These are phyloP conservation scores for Drosophila takahashii DNA, from an alignment of 1,140 invertebrate genomes.

Conservation along the genomic window DNA sequence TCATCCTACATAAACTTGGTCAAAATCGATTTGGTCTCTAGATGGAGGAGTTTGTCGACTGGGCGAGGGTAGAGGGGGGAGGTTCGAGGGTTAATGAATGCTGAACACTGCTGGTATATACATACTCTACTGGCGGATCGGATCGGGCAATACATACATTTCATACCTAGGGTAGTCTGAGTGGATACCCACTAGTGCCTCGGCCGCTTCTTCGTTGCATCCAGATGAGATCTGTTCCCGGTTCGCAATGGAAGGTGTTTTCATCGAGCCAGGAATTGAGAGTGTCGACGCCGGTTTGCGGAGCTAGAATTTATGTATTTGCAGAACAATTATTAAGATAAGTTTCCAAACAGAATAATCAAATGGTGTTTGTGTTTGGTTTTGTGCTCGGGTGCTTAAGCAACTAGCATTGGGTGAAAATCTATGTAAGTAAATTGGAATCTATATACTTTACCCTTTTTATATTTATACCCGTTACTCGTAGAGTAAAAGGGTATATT, in stretches of 20 bases:
- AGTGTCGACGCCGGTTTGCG: constrained; percentile 98
- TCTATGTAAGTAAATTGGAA: constrained; percentile 7
- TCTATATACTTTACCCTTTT: constrained; percentile 24
- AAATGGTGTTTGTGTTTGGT: not conserved
- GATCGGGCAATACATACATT: constrained; percentile 78
- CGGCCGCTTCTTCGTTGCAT: constrained; percentile 90
- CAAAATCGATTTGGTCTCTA: constrained; percentile 5
- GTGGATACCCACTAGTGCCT: constrained; percentile 93
- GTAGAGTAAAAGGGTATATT: too few species aligned
- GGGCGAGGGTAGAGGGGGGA: not conserved
- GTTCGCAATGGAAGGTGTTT: constrained; percentile 91
- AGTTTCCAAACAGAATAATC: not conserved
- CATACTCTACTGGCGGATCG: constrained; percentile 27
- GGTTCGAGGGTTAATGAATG: constrained; percentile 33
- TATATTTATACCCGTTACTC: too few species aligned
- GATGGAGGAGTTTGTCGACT: not conserved
- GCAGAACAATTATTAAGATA: not conserved
- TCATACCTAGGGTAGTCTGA: constrained; percentile 91
- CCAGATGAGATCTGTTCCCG: constrained; percentile 86
- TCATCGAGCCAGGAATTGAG: constrained; percentile 97
- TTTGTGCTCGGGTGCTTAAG: constrained; percentile 18
- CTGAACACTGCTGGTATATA: constrained; percentile 16
- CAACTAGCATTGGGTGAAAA: constrained; percentile 22
- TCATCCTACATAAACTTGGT: too few species aligned
- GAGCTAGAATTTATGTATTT: constrained; percentile 87